Base-by-base conservation (phyloP, 1,140 invertebrate genomes). In the Xylocopa sonorina region DNA sequence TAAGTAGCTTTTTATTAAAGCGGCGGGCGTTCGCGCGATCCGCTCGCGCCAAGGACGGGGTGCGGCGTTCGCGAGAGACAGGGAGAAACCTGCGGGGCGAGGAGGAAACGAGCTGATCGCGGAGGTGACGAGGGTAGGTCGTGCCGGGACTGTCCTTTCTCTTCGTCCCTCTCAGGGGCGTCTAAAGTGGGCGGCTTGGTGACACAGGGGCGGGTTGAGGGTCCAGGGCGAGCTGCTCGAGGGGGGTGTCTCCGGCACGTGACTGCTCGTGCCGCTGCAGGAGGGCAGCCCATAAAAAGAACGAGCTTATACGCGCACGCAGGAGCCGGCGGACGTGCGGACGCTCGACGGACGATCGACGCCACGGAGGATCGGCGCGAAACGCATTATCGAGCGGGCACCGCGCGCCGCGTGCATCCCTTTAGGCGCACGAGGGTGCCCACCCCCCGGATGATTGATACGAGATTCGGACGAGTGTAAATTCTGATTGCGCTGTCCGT, bases 171-270 rank as follows among this genome's bases (percentile, higher is more conserved):
- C 80, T 55, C 74, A 62, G 64, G 80, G 82, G 83, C 72, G 76
- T 85, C 82, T 88, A 88, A 90, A 90, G 90, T 90, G 86, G 89
- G 88, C 86, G 88, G 88, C 88, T 90, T 82, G 82, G 90, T 85
- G 88, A 90, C 87, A 87, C 71, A 62, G 75, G 83, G 87, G 85
- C 74, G 83, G 77, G 75, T 50, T 69, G 64, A 78, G 75, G 68
- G 53, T 74, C 75, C 66, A 85, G 74, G 78, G 82, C 87, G 83
- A n/a, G 84, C 57, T 78, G 82, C 21, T 48, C 41, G 78, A 85
- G 73, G 84, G 82, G 77, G 75, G 77, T 69, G 80, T 74, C 66
- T 62, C n/a, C 32, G 88, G 68, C 90, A 90, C 90, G 90, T 89
- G 90, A 88, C 89, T 83, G 83, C 88, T 83, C 86, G 89, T 89